Evolutionary conservation across 1,140 invertebrate genomes (phyloP).

Genomic region (Gryon sp.): DNA sequence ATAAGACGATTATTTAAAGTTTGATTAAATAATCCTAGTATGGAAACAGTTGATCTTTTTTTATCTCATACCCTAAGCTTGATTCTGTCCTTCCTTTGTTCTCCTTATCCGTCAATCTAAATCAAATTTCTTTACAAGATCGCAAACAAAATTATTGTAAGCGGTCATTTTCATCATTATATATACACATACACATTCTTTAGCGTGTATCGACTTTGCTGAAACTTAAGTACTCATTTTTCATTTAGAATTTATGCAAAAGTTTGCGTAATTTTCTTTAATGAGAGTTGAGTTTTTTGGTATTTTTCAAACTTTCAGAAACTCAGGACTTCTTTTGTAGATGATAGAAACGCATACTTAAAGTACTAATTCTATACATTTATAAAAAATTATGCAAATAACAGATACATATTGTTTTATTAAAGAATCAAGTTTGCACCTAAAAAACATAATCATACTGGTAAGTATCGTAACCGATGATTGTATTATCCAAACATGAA

Average conservation of each 20-base stretch:
- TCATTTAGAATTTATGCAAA: neutral
- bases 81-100: neutral
- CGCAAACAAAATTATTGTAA: neutral
- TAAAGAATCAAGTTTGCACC: no score
- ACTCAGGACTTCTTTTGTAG: neutral
- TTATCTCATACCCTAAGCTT: neutral
- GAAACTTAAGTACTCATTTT: neutral
- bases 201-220: slow-evolving; percentile 9
- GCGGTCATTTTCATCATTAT: slow-evolving; percentile 16
- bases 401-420: no score
- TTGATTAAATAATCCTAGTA: slow-evolving; percentile 78
- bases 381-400: no score
- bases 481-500: no score
- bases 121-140: neutral
- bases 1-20: slow-evolving; percentile 76
- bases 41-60: slow-evolving; percentile 44
- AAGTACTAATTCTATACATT: no score
- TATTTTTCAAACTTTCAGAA: neutral
- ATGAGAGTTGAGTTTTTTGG: slow-evolving; percentile 9
- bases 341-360: no score
- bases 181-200: slow-evolving; percentile 3
- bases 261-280: slow-evolving; percentile 18
- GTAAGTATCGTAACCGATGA: no score
- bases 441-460: no score
- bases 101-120: slow-evolving; percentile 8